Base-by-base conservation (phyloP, 2,797 vertebrate species). In the Notoglanidium macrostoma region DNA sequence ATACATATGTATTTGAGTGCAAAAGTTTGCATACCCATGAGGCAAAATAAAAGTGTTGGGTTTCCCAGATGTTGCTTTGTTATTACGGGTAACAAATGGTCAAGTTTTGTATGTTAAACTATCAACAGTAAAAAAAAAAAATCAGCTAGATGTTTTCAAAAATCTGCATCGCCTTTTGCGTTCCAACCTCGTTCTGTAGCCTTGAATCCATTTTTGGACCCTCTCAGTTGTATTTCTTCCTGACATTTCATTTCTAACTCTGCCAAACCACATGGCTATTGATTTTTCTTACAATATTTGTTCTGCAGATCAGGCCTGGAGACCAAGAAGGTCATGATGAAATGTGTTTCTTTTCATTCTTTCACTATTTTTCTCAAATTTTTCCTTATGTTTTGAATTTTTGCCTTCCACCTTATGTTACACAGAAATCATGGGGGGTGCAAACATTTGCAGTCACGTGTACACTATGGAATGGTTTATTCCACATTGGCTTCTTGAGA, bases 241-340 rank as follows among this genome's bases (percentile, higher is more conserved):
- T 78, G 81, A 65, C 11, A 79, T 65, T 54, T 74, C 32, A 81
- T 29, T 76, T 51, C 76, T 54, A 9, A 80, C 49, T 35, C 46
- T 83, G 81, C 81, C 81, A 83, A 83, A 70, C 63, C 2, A 10
- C 81, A 54, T 35, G 46, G 29, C 11, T 83, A 83, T 68, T 83
- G 81, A 83, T 77, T 65, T 65, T 61, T 63, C 59, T 76, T 76
- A 12, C 55, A 61, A 63, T 74, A 85, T 65, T 29, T 65, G 44
- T 57, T 85, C 61, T 67, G 61, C 49, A 83, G 46, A 35, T 35
- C 65, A 7, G 63, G 29, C 23, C 29, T 54, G 49, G 6, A 68
- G 10, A 51, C 10, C 1, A 12, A 32, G n/a, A 83, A 83, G 49
- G 29, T 26, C 63, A 68, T 51, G 63, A 12, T 67, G 26, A 67